Base-by-base conservation (phyloP, 2,888 invertebrate species). In the Argyra leucocephala region DNA sequence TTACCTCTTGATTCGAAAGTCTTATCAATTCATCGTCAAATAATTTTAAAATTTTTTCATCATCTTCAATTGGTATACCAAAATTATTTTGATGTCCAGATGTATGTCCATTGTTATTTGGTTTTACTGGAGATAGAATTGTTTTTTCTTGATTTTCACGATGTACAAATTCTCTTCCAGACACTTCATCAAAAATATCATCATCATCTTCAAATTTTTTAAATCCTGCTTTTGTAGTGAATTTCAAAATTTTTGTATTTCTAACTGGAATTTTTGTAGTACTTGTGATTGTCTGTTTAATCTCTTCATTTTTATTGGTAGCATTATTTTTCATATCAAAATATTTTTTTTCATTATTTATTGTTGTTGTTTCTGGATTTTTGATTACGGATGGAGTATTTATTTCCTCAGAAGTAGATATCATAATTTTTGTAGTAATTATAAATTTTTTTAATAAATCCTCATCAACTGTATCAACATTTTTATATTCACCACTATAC, bases 21-120 rank as follows among this genome's bases (percentile, higher is more conserved):
- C 18, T 48, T 5, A 18, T 48, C 15, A 48, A 18, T 18, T 78
- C 76, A n/a, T 75, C 75, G 67, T 78, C 76, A 1, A 78, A 70
- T 18, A 78, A 69, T 62, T 72, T 70, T 66, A 78, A 68, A 64
- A 79, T 81, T 65, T 82, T 81, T 69, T 82, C 83, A 65, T 85
- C 84, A 67, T 85, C 85, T 72, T 85, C 85, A 61, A 85, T 83
- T 64, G 85, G 84, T 67, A 85, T 81, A 65, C 85, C 85, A 69
- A 85, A 85, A 67, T 83, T 80, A 68, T 85, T 85, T 66, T 85
- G 85, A 76, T 85, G 85, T 58, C 85, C 85, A 59, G 85, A 85
- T 7, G 85, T 85, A 70, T 85, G 85, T 18, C 74, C 73, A 12
- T 48, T 48, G 15, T 5, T 48, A 48, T 70, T 72, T n/a, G 10